A percentile compares a stretch with the other conserved stretches of the same genome.
Conservation (phyloP, 1,140 invertebrate species). For the Ceratina calcarata region DNA sequence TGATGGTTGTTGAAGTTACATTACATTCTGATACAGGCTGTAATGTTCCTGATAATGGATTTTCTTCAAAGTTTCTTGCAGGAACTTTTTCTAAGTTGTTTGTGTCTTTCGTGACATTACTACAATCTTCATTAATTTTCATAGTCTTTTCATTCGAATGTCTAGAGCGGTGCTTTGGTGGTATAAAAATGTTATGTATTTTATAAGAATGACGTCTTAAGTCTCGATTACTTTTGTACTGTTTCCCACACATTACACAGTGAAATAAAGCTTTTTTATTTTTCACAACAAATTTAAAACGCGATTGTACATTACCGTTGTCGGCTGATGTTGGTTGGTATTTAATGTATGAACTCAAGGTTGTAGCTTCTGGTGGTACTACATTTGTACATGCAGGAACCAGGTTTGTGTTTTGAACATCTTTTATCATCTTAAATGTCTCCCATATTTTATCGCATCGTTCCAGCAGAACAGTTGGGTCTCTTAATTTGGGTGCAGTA, state of each 20-base stretch:
- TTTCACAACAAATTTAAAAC: slow-evolving; percentile 71
- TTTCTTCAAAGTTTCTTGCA: too few relatives aligned
- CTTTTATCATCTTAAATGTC: slow-evolving; percentile 73
- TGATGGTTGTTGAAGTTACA: too few relatives aligned
- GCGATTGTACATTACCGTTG: slow-evolving; percentile 58
- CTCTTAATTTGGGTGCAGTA: slow-evolving; percentile 55
- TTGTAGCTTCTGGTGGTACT: not conserved
- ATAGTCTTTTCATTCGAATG: not conserved
- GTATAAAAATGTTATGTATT: slow-evolving; percentile 70
- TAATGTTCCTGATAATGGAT: too few relatives aligned
- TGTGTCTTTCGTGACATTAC: slow-evolving; percentile 1
- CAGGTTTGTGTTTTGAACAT: slow-evolving; percentile 49
- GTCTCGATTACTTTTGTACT: slow-evolving; percentile 62
- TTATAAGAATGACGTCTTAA: slow-evolving; percentile 67
- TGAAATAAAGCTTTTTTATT: slow-evolving; percentile 64
- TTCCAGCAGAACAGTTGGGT: slow-evolving; percentile 66
- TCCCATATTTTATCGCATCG: slow-evolving; percentile 78
- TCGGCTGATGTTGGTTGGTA: slow-evolving; percentile 59
- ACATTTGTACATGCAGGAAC: not conserved
- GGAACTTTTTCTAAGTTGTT: not conserved
- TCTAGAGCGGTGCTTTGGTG: slow-evolving; percentile 21
- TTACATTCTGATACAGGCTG: too few relatives aligned
- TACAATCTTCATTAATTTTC: not conserved
- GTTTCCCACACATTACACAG: slow-evolving; percentile 70
- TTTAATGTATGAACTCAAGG: slow-evolving; percentile 41